Evolutionary conservation across 1,140 invertebrate species (phyloP).

Genomic region (Anadara kagoshimensis): DNA sequence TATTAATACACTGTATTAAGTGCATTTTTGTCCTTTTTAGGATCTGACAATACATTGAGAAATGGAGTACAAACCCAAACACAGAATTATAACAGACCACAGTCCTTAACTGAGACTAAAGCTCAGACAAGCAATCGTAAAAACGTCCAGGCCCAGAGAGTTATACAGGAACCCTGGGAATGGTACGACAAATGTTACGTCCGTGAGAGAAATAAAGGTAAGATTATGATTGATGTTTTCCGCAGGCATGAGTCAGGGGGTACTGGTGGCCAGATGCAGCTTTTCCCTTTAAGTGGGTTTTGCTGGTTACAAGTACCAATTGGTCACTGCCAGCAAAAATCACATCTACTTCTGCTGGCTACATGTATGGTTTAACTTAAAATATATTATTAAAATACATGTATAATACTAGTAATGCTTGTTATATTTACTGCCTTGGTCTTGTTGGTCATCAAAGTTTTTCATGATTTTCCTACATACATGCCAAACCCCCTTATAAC

Average conservation of each 20-base stretch:
- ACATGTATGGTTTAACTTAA: too few species aligned
- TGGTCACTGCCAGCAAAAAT: background rate
- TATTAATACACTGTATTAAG: background rate
- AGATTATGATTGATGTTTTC: background rate
- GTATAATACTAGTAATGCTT: too few species aligned
- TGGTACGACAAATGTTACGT: constrained; percentile 72
- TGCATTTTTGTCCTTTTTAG: background rate
- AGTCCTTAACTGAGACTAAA: constrained; percentile 48
- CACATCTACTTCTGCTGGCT: too few species aligned
- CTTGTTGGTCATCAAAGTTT: too few species aligned
- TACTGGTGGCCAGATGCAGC: too few species aligned
- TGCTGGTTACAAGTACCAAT: too few species aligned
- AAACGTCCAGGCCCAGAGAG: constrained; percentile 54
- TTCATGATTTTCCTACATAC: too few species aligned
- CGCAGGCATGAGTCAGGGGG: too few species aligned
- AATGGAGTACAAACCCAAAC: constrained; percentile 64
- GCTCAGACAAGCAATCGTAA: constrained; percentile 45
- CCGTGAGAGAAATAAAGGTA: constrained; percentile 69
- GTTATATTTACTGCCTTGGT: too few species aligned
- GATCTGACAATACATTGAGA: constrained; percentile 50
- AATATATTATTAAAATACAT: too few species aligned
- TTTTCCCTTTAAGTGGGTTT: too few species aligned
- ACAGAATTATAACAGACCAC: constrained; percentile 56
- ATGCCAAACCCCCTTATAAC: too few species aligned
- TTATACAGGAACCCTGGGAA: constrained; percentile 71